Percentiles rank a stretch among this genome's conserved stretches.
phyloP scores from a whole-genome alignment of 2,797 vertebrate species.

The Crotalus adamanteus region DNA sequence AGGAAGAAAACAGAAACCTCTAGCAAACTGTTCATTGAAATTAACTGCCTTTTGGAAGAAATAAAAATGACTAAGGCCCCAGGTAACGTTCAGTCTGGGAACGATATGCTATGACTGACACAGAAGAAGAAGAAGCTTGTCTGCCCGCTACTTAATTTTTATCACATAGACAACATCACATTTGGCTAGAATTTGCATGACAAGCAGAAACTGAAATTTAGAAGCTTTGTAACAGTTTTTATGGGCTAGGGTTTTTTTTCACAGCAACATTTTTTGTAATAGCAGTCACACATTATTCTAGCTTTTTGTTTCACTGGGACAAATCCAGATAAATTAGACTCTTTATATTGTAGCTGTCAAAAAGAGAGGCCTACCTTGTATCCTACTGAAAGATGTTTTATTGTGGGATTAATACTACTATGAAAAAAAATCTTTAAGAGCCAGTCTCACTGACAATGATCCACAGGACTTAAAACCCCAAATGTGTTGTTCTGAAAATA shows the following conservation, averaged over 20 bases:
- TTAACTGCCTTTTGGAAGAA: constrained; percentile 46
- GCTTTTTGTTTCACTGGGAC: constrained; percentile 41
- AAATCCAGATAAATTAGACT: constrained; percentile 49
- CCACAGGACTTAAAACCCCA: background rate
- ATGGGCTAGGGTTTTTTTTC: constrained; percentile 54
- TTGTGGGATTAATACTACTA: constrained; percentile 12
- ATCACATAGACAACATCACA: constrained; percentile 46
- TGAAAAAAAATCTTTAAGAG: background rate
- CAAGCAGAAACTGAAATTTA: constrained; percentile 56
- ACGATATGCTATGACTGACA: constrained; percentile 42
- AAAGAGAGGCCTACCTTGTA: background rate
- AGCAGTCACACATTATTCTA: constrained; percentile 42
- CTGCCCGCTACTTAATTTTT: constrained; percentile 54
- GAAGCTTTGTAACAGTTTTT: constrained; percentile 57
- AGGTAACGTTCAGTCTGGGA: constrained; percentile 22
- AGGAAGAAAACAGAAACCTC: constrained; percentile 59
- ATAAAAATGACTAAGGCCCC: background rate
- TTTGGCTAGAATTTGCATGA: constrained; percentile 57
- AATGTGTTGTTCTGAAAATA: background rate
- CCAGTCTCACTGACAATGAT: constrained; percentile 13
- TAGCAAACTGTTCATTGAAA: constrained; percentile 64
- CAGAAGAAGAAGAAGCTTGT: constrained; percentile 40
- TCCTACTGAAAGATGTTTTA: background rate
- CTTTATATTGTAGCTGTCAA: constrained; percentile 42
- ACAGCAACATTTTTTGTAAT: constrained; percentile 35